These are phyloP conservation scores for Hirtodrosophila cameraria DNA, from an alignment of 2,888 invertebrate genomes.

Conservation along the genomic window DNA sequence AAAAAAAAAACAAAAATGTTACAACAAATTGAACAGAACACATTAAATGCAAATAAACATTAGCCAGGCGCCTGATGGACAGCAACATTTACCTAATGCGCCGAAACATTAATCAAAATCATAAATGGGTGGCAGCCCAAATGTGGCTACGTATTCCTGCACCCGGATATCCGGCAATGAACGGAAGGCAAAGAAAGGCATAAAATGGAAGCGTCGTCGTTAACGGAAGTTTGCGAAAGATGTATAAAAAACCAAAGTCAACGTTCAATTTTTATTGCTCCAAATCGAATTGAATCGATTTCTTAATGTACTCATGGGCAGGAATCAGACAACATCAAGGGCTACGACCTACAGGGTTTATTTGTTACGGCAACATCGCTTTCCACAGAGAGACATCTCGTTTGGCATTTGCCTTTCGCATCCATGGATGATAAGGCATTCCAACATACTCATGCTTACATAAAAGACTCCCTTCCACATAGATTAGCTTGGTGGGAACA, in stretches of 20 bases:
- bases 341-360: slow-evolving; percentile 14
- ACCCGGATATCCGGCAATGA: slow-evolving; percentile 32
- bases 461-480: background rate
- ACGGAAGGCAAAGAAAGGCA: slow-evolving; percentile 33
- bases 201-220: slow-evolving; percentile 39
- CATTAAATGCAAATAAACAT: slow-evolving; percentile 77
- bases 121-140: slow-evolving; percentile 55
- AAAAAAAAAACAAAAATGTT: slow-evolving; percentile 13
- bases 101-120: slow-evolving; percentile 74
- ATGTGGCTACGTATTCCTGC: slow-evolving; percentile 9
- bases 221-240: slow-evolving; percentile 31
- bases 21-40: slow-evolving; percentile 68
- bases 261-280: slow-evolving; percentile 74
- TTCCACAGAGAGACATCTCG: slow-evolving; percentile 45
- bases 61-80: slow-evolving; percentile 65
- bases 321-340: slow-evolving; percentile 25
- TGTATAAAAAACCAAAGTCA: slow-evolving; percentile 45
- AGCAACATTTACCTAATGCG: slow-evolving; percentile 63
- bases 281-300: slow-evolving; percentile 70
- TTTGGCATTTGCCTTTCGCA: slow-evolving; percentile 66
- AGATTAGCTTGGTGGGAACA: background rate
- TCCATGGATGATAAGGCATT: slow-evolving; percentile 72
- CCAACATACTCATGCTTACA: slow-evolving; percentile 17
- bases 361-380: background rate
- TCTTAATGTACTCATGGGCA: slow-evolving; percentile 61